Evolutionary conservation across 2,888 invertebrate genomes (phyloP).

Genomic region (Diarsia mendica): DNA sequence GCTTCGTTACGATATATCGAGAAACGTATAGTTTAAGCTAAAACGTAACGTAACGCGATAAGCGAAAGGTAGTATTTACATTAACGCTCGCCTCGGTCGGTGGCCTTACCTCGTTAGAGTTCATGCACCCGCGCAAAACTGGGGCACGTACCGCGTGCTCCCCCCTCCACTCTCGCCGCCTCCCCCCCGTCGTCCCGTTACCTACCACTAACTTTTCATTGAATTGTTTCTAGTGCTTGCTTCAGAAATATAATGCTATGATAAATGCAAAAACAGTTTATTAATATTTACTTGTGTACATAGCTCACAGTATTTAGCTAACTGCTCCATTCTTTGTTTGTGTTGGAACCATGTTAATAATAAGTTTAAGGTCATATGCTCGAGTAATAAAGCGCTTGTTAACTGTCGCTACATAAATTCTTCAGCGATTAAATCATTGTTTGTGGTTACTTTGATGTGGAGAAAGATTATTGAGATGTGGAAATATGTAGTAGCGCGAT

Average conservation of each 20-base stretch:
- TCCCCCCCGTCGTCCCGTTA: constrained; percentile 82
- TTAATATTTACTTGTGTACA: constrained; percentile 47
- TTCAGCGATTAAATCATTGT: constrained; percentile 65
- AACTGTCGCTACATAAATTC: constrained; percentile 66
- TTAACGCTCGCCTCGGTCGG: constrained; percentile 83
- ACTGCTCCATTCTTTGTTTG: constrained; percentile 61
- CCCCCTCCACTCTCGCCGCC: constrained; percentile 74
- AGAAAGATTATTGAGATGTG: constrained; percentile 36
- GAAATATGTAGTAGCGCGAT: constrained; percentile 32
- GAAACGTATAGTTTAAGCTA: constrained; percentile 68
- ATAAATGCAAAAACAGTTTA: constrained; percentile 69
- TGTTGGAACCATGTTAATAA: constrained; percentile 66
- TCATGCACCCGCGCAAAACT: constrained; percentile 90
- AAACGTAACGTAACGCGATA: constrained; percentile 69
- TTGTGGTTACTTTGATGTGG: constrained; percentile 28
- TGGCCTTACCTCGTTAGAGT: constrained; percentile 91
- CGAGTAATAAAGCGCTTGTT: constrained; percentile 66
- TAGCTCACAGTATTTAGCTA: constrained; percentile 59
- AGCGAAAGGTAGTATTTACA: constrained; percentile 79
- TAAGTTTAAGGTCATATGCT: constrained; percentile 73
- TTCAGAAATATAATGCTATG: constrained; percentile 73
- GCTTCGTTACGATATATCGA: constrained; percentile 86
- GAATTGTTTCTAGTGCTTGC: constrained; percentile 83
- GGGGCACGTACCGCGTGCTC: constrained; percentile 88
- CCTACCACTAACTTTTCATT: constrained; percentile 88